These are phyloP conservation scores for Pteronura brasiliensis DNA, from an alignment of 2,113 vertebrate species.

Conservation along the genomic window DNA sequence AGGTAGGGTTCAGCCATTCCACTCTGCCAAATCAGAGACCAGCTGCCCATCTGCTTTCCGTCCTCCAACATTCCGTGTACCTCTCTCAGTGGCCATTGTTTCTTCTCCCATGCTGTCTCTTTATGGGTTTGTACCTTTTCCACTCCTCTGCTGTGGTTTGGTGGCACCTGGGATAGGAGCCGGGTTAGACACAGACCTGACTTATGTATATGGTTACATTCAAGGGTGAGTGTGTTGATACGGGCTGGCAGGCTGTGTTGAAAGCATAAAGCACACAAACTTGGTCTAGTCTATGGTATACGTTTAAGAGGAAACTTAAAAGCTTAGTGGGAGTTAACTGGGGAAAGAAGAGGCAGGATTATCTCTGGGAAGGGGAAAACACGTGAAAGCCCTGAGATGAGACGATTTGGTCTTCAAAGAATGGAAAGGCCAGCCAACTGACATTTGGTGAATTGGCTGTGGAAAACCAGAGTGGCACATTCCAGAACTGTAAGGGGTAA, in stretches of 20 bases:
- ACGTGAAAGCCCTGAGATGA: not conserved
- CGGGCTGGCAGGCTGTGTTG: fast-evolving
- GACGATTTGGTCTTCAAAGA: not conserved
- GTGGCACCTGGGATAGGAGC: not conserved
- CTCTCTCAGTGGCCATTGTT: not conserved
- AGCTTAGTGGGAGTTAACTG: not conserved
- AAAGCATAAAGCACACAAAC: not conserved
- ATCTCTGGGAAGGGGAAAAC: not conserved
- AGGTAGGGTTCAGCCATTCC: not conserved
- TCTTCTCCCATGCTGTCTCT: not conserved
- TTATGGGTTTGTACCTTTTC: not conserved
- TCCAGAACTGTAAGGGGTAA: not conserved
- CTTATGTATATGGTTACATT: not conserved
- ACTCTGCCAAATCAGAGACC: too few relatives aligned
- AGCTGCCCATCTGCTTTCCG: not conserved
- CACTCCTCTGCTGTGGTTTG: not conserved
- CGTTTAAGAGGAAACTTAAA: not conserved
- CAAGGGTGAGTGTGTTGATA: not conserved
- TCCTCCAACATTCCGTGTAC: not conserved
- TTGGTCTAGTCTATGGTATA: not conserved
- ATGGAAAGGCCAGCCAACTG: not conserved
- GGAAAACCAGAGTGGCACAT: not conserved
- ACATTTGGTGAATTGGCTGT: not conserved
- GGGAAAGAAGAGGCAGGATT: not conserved
- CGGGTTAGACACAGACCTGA: not conserved